Conservation (phyloP, 2,113 vertebrate species). For the Zapus hudsonius region DNA sequence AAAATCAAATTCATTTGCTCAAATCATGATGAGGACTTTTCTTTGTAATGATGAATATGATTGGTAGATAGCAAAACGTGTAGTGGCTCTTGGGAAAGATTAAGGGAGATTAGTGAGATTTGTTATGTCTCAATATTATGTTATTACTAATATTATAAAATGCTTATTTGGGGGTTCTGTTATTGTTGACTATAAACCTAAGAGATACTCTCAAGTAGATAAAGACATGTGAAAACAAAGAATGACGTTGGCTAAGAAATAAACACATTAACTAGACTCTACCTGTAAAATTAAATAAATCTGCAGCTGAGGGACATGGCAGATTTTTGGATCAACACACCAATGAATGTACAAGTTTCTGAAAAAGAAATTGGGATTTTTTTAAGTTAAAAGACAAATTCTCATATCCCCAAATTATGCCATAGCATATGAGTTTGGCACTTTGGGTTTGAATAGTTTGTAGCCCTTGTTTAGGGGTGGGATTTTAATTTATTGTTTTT, state of each 20-base stretch:
- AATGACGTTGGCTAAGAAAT: slow-evolving; percentile 10
- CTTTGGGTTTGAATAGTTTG: slow-evolving; percentile 22
- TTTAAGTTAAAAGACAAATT: background rate
- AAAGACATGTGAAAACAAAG: slow-evolving; percentile 43
- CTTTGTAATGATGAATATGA: slow-evolving; percentile 22
- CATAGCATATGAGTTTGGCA: background rate
- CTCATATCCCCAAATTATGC: background rate
- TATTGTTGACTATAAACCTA: background rate
- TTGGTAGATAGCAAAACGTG: background rate
- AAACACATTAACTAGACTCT: slow-evolving; percentile 16
- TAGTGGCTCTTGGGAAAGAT: slow-evolving; percentile 44
- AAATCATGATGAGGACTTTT: slow-evolving; percentile 42
- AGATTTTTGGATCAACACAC: slow-evolving; percentile 20
- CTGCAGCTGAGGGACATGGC: background rate
- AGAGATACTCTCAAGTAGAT: slow-evolving; percentile 45
- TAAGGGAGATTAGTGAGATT: slow-evolving; percentile 21
- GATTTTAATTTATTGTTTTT: slow-evolving; percentile 32
- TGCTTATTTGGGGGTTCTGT: slow-evolving; percentile 32
- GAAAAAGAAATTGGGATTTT: slow-evolving; percentile 11
- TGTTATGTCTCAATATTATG: background rate
- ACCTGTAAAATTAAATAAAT: slow-evolving; percentile 55
- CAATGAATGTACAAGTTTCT: slow-evolving; percentile 27
- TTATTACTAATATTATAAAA: slow-evolving; percentile 11
- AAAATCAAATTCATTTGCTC: slow-evolving; percentile 40
- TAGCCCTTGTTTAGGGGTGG: slow-evolving; percentile 9